Evolutionary conservation across 2,797 vertebrate genomes (phyloP), one percentile per base, ranked within the genome.

Genomic region (Lithobates sylvaticus): DNA sequence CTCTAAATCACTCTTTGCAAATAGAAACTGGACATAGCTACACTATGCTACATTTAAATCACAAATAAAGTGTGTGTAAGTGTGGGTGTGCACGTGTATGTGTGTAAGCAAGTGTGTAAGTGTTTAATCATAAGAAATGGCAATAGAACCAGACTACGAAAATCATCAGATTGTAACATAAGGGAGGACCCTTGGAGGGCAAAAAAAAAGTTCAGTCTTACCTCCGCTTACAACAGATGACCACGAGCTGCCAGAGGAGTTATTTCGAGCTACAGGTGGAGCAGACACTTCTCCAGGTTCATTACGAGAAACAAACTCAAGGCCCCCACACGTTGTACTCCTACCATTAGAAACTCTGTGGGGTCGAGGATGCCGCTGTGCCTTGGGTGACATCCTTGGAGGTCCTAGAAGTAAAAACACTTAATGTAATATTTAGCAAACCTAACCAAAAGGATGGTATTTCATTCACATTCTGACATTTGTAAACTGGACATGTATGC

Each of bases 341-440:
- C 98, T 95, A 89, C 97, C 97, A 89, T 97, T 95, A 77, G 97
- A 95, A 91, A 96, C 96, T 95, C 98, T 95, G 93, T 99, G 98
- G 90, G 96, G 91, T 89, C 98, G 97, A 91, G 98, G 98, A 75
- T 97, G 97, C 84, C 98, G 94, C 93, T 99, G 98, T 88, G 98
- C 97, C 93, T 99, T 99, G 79, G 98, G 98, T 91, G 98, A 99
- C 98, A 99, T 99, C 95, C 98, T 96, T 80, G 98, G 98, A 90
- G 98, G 98, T 90, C 98, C 98, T 99, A 82, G 92, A 90, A 87
- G 61, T 29, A 16, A 64, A 83, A 26, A 18, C n/a, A 26, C 4
- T 16, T 36, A 2, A 68, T 50, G 27, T 36, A 85, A 36, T 91
- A 89, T 80, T 90, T 7, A 61, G 89, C 85, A 68, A 58, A 68